Base-by-base conservation (phyloP, 2,113 vertebrate genomes). In the Colius striatus region DNA sequence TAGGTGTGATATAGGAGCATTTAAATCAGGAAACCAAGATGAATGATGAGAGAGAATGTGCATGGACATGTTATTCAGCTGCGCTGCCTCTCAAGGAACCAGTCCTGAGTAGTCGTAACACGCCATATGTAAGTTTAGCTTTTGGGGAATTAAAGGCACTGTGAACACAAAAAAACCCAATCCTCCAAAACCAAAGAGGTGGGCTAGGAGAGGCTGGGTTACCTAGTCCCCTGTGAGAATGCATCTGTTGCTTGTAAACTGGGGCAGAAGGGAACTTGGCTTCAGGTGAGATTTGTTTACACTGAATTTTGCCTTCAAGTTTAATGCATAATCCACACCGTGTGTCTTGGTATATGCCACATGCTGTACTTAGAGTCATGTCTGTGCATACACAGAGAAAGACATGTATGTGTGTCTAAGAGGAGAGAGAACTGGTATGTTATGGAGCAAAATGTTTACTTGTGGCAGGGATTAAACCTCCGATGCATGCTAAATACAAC, bases 371-470 rank as follows among this genome's bases (percentile, higher is more conserved):
- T 34, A 11, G 4, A 22, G 63, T 50, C 16, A 4, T 17, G 5
- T 10, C 3, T 0, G 1, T 23, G 36, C 16, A 0, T 30, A 13
- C 45, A 19, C 43, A 48, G 16, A 68, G 34, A 41, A 41, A 25
- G n/a, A 9, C 16, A 16, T 10, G 38, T 66, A 4, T 14, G 50
- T 58, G 51, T 50, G 51, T 12, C 41, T 53, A 2, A 36, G 5
- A 34, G 61, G 71, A 16, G 3, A 22, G 45, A 3, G 6, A 82
- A 55, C 58, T 57, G 41, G 16, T 29, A 11, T 6, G 1, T 58
- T 43, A 16, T 1, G 57, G 58, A 77, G 74, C 43, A 47, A 87
- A 84, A 74, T 34, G 30, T 66, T 89, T 72, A 23, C 25, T 60
- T 14, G 3, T 6, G 60, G 53, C 51, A 41, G 50, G 32, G 78